These are phyloP conservation scores for Parapsyche elsis DNA, from an alignment of 1,140 invertebrate species.

Conservation along the genomic window DNA sequence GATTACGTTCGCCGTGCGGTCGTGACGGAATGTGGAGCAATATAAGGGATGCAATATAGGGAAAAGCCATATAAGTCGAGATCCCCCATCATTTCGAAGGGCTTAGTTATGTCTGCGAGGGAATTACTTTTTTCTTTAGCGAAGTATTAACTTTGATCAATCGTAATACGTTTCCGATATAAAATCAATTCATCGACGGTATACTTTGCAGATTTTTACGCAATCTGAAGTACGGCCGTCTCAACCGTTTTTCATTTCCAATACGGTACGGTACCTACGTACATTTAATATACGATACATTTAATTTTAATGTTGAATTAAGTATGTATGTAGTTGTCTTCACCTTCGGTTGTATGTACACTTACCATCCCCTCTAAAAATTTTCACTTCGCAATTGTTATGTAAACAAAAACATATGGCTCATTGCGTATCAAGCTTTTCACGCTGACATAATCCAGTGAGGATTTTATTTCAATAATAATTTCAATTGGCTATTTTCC, in stretches of 20 bases:
- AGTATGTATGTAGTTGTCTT: too few relatives aligned
- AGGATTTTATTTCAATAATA: too few relatives aligned
- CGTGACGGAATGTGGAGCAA: conserved; percentile 25
- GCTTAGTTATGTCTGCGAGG: conserved; percentile 20
- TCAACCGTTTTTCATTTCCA: neutral
- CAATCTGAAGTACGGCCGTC: neutral
- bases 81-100: conserved; percentile 16
- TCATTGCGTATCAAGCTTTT: too few relatives aligned
- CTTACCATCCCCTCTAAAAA: too few relatives aligned
- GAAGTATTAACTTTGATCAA: conserved; percentile 25
- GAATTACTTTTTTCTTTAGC: conserved; percentile 25
- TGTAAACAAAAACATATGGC: too few relatives aligned
- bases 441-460: too few relatives aligned
- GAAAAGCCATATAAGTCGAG: conserved; percentile 17
- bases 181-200: conserved; percentile 16
- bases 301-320: too few relatives aligned
- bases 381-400: too few relatives aligned
- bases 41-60: conserved; percentile 33
- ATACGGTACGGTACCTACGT: too few relatives aligned
- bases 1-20: conserved; percentile 5
- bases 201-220: neutral
- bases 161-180: conserved; percentile 27
- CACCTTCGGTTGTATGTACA: too few relatives aligned
- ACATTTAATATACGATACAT: too few relatives aligned
- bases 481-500: too few relatives aligned